Conservation (phyloP, 2,113 vertebrate species). For the Cheilinus undulatus region DNA sequence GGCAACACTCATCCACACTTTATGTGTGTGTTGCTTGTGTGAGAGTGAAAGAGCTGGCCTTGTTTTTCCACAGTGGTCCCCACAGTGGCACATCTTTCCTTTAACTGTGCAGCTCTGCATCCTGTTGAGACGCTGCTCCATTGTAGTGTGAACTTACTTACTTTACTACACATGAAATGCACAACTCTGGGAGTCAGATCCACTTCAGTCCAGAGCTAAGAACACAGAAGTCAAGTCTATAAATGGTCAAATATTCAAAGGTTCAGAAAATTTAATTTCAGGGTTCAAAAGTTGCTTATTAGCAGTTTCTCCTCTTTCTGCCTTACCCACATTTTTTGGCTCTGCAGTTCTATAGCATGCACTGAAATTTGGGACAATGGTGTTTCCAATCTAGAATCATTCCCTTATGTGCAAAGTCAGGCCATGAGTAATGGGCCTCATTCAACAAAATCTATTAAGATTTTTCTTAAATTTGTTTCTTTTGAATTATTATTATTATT, state of each 20-base stretch:
- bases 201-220: neutral
- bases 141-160: neutral
- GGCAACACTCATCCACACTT: slow-evolving; percentile 55
- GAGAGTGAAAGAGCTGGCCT: neutral
- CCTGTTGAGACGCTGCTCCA: slow-evolving; percentile 1
- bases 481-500: too few relatives aligned
- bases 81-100: slow-evolving; percentile 5
- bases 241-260: neutral
- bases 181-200: neutral
- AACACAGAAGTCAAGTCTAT: neutral
- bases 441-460: too few relatives aligned
- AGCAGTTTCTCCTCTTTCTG: neutral
- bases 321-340: too few relatives aligned
- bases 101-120: slow-evolving; percentile 3
- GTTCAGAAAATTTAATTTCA: too few relatives aligned
- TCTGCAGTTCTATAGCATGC: too few relatives aligned
- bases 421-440: too few relatives aligned
- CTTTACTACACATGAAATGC: neutral
- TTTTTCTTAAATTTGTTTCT: too few relatives aligned
- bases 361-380: too few relatives aligned
- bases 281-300: neutral
- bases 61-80: slow-evolving; percentile 19
- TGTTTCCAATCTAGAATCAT: too few relatives aligned
- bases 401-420: too few relatives aligned
- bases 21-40: slow-evolving; percentile 31